Evolutionary conservation across 2,113 vertebrate species (phyloP).

Genomic region (Saguinus imperator): DNA sequence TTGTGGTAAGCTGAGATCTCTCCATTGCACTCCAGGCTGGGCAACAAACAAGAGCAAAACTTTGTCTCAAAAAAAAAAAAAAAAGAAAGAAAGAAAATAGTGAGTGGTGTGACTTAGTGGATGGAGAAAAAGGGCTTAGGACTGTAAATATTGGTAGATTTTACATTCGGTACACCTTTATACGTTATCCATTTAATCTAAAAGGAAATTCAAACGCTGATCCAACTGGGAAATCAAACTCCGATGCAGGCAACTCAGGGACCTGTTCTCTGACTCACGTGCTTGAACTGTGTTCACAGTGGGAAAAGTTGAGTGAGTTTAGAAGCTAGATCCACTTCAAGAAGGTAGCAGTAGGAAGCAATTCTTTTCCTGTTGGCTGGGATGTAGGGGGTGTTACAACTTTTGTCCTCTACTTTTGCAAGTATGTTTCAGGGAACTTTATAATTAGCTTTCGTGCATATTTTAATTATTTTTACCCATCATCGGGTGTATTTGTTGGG

Average conservation of each 20-base stretch:
- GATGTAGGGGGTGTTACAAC: background rate
- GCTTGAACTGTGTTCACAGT: background rate
- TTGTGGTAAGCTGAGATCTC: no score
- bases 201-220: constrained; percentile 36
- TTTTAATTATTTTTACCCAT: background rate
- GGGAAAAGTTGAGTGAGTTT: background rate
- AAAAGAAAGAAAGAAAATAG: background rate
- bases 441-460: background rate
- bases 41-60: no score
- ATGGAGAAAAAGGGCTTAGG: background rate
- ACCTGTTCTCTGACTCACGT: background rate
- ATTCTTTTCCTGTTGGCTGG: background rate
- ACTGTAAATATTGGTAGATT: background rate
- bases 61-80: background rate
- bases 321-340: background rate
- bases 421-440: background rate
- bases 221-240: constrained; percentile 32
- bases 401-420: background rate
- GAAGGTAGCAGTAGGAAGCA: background rate
- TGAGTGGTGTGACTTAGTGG: background rate
- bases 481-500: background rate
- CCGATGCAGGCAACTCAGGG: no score
- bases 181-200: constrained; percentile 18
- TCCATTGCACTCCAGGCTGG: no score
- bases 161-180: background rate